Evolutionary conservation across 2,113 vertebrate genomes (phyloP).

Genomic region (Percopsis transmontana): DNA sequence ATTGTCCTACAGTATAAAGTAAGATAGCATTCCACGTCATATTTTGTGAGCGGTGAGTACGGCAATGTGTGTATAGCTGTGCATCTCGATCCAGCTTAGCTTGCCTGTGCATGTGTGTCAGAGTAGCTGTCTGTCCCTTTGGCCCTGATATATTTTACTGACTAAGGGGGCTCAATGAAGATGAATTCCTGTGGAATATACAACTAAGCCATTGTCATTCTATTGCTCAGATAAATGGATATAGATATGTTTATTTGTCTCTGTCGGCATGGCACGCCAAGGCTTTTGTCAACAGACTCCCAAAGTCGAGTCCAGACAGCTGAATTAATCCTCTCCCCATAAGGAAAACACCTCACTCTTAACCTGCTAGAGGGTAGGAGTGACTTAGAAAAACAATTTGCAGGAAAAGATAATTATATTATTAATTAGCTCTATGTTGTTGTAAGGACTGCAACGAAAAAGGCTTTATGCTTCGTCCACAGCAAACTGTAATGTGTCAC

Average conservation of each 20-base stretch:
- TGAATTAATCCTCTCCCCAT: conserved; percentile 48
- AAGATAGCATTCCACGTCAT: conserved; percentile 37
- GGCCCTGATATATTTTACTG: not conserved
- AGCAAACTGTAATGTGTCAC: conserved; percentile 13
- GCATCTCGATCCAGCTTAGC: not conserved
- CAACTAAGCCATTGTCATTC: not conserved
- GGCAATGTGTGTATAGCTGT: conserved; percentile 4
- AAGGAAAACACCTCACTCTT: conserved; percentile 46
- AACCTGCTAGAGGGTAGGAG: conserved; percentile 38
- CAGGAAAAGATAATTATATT: conserved; percentile 20
- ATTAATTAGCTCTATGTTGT: conserved; percentile 27
- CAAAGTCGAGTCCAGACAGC: conserved; percentile 25
- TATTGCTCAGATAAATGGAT: conserved; percentile 23
- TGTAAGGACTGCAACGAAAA: conserved; percentile 25
- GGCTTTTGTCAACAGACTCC: conserved; percentile 31
- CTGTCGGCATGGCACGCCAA: conserved; percentile 19
- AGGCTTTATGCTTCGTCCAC: conserved; percentile 13
- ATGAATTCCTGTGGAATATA: conserved; percentile 13
- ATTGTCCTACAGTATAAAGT: conserved; percentile 69
- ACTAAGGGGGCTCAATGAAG: conserved; percentile 1
- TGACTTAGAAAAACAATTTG: conserved; percentile 5
- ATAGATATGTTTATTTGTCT: conserved; percentile 34
- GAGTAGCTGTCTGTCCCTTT: not conserved
- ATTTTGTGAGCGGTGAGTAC: conserved; percentile 25
- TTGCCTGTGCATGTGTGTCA: not conserved